Base-by-base conservation (phyloP, 2,888 invertebrate species). In the Chirona hameri region DNA sequence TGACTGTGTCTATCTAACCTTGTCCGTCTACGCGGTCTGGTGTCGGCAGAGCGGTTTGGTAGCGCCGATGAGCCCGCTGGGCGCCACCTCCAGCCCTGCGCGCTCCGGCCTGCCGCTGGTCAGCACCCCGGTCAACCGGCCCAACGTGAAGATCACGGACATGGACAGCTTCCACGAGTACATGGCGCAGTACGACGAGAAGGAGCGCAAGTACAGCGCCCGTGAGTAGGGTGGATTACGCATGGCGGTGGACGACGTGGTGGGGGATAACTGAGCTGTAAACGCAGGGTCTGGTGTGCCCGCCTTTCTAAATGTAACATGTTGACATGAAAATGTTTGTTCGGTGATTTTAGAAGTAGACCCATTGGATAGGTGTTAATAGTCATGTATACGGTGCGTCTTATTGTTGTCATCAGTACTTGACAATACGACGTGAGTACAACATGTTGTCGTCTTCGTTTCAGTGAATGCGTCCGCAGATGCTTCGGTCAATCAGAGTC, bases 121-220 rank as follows among this genome's bases (percentile, higher is more conserved):
- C 39, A 76, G 76, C 76, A 76, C 76, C 15, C 76, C 76, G 24
- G 76, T 76, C 76, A 76, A 76, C 76, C 39, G 76, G 46, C 76
- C 76, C 21, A 21, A 39, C 46, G 46, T 76, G 9, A 24, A 76
- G 27, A 46, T 76, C 76, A 76, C 76, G 5, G 76, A 76, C 76
- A 39, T 46, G 76, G 76, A 46, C 39, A 76, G 76, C 46, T 46
- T 76, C 39, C 39, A 39, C 21, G 24, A 76, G 39, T 76, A 76
- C 76, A 39, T 76, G 39, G 7, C 21, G 10, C 76, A 76, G 46
- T 76, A 76, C 39, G 76, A 76, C 0, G 76, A 76, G 10, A 15
- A 4, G 39, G 76, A 39, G 76, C 15, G 12, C 4, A 18, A 21
- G 2, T 46, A 24, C 76, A 46, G 24, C 24, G 76, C 39, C 14